These are phyloP conservation scores for Cotesia congregata DNA, from an alignment of 2,888 invertebrate genomes.

Conservation along the genomic window DNA sequence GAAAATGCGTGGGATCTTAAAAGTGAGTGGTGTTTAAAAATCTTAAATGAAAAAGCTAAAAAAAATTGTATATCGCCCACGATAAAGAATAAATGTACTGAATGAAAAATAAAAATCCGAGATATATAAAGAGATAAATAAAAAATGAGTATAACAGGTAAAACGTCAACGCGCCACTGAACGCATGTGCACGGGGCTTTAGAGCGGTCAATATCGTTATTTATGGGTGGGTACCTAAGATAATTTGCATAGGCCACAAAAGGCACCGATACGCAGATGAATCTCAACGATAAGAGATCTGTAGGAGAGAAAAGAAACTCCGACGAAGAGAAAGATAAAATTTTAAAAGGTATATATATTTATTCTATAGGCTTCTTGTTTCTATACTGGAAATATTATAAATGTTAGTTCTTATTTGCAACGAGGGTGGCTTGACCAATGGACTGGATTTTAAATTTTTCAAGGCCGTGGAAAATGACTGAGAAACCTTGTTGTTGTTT, in stretches of 20 bases:
- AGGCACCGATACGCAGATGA: slow-evolving; percentile 63
- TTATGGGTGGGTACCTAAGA: slow-evolving; percentile 59
- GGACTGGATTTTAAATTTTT: no score
- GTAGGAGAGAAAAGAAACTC: slow-evolving; percentile 39
- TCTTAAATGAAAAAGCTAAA: slow-evolving; percentile 7
- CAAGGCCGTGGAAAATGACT: no score
- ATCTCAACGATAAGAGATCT: slow-evolving; percentile 58
- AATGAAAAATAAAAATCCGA: slow-evolving; percentile 40
- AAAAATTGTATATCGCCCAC: slow-evolving; percentile 12
- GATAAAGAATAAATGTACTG: slow-evolving; percentile 35
- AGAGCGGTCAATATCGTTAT: slow-evolving; percentile 62
- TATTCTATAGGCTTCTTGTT: neutral
- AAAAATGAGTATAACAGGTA: slow-evolving; percentile 35
- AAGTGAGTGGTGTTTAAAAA: neutral
- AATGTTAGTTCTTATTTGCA: slow-evolving; percentile 10
- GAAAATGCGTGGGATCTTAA: slow-evolving; percentile 17
- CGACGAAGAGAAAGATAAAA: slow-evolving; percentile 27
- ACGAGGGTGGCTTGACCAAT: neutral
- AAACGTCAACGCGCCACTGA: slow-evolving; percentile 34
- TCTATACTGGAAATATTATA: slow-evolving; percentile 19
- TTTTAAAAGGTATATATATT: slow-evolving; percentile 30
- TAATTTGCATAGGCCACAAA: slow-evolving; percentile 65
- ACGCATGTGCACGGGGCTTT: slow-evolving; percentile 39
- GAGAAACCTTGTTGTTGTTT: no score
- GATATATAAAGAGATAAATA: slow-evolving; percentile 28